phyloP scores from a whole-genome alignment of 1,140 invertebrate genomes.

The Hypothenemus hampei region DNA sequence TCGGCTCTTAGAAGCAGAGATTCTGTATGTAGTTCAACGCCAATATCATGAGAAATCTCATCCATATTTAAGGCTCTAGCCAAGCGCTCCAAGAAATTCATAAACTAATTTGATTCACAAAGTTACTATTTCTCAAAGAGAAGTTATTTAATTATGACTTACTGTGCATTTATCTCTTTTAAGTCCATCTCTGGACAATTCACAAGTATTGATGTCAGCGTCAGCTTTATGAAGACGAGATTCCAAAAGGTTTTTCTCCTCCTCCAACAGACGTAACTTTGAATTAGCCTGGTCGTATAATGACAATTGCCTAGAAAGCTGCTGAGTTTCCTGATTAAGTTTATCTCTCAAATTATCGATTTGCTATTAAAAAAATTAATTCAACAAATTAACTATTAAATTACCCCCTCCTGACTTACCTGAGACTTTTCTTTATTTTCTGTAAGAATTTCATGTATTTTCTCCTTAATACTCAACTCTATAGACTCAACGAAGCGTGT shows the following conservation, averaged over 20 bases:
- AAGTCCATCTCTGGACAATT: constrained; percentile 58
- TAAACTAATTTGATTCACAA: constrained; percentile 51
- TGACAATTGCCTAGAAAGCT: constrained; percentile 59
- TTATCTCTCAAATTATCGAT: constrained; percentile 65
- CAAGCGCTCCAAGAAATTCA: constrained; percentile 67
- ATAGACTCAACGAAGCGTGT: constrained; percentile 67
- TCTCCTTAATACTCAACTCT: constrained; percentile 67
- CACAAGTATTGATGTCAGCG: constrained; percentile 59
- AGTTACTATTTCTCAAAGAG: neutral
- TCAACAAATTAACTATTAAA: neutral
- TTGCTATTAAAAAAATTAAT: constrained; percentile 53
- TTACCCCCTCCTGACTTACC: constrained; percentile 48
- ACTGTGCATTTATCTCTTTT: constrained; percentile 63
- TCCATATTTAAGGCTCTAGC: constrained; percentile 69
- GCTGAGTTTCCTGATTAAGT: constrained; percentile 56
- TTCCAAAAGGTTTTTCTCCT: constrained; percentile 62
- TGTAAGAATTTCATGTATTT: constrained; percentile 65
- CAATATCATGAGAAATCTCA: constrained; percentile 70
- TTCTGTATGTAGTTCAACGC: constrained; percentile 73
- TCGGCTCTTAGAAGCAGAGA: constrained; percentile 70
- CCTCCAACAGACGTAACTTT: constrained; percentile 60
- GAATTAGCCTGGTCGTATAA: constrained; percentile 57
- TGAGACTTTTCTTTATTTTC: constrained; percentile 70
- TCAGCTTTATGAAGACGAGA: constrained; percentile 66
- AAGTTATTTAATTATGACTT: constrained; percentile 29